Evolutionary conservation across 2,888 invertebrate genomes (phyloP), one percentile per base, ranked within the genome.

Genomic region (Nowickia ferox): DNA sequence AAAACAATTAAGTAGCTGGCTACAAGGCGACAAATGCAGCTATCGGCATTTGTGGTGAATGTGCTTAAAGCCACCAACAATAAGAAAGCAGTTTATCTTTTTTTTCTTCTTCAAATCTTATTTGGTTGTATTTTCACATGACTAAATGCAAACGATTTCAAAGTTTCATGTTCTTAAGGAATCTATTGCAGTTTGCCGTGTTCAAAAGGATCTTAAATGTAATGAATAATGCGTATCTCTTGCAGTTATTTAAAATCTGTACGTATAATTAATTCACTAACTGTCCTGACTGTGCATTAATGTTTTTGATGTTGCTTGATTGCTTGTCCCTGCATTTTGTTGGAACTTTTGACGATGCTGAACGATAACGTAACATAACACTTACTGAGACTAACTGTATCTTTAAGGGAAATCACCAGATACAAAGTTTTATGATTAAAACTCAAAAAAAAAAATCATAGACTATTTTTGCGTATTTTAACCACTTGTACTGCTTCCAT

Each of bases 381-480:
- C n/a, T 30, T 11, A 68, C 44, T 57, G 53, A 38, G 71, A 83
- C 65, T 69, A 75, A 69, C 75, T 68, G 74, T 78, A 77, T 81
- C 82, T 78, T 69, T 82, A 82, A 82, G 78, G 85, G 85, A 85
- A 85, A 85, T 82, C 85, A 82, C 69, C 74, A 66, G 66, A 69
- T 57, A 42, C 61, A 84, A 44, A 40, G 63, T 71, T 75, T 81
- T 17, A 61, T 13, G 51, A 42, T 8, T 57, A 40, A 42, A 57
- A 42, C 42, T n/a, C n/a, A 38, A 76, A 55, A 66, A 30, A 13
- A 48, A 51, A 22, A 44, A 19, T 22, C 6, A 22, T 46, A 19
- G 17, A 55, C 53, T 76, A 19, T 44, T 57, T 71, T 71, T 71
- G 68, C n/a, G 68, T 61, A 8, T 46, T 48, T 63, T 75, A 46